Base-by-base conservation (phyloP, 1,140 invertebrate genomes). In the Orchestia grillus region DNA sequence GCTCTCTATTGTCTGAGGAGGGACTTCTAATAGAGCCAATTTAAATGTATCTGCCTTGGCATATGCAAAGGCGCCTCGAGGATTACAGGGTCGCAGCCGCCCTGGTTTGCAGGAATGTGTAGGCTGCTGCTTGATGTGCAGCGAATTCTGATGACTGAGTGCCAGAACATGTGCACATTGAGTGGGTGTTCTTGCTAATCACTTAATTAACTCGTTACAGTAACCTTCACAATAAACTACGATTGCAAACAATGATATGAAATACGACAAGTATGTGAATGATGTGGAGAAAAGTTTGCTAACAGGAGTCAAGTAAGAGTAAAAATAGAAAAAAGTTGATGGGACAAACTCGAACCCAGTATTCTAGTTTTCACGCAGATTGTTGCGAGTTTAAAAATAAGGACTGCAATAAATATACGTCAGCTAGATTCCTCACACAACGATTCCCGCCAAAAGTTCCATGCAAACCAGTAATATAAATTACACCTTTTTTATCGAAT, bases 1-100 rank as follows among this genome's bases (percentile, higher is more conserved):
- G 44, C 41, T 44, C 44, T 91, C 88, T 91, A 91, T 91, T 91
- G 88, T 91, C 88, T 91, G 88, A 42, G 88, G 44, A 42, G 88
- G 15, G 41, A 44, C 41, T 44, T 91, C 88, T 91, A 91, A 91
- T 91, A 91, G 88, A 91, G 44, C 88, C 88, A 91, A 91, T 91
- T 91, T 91, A 91, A 91, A 91, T 91, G 88, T 91, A 91, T 91
- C 88, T 91, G 88, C 88, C 88, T 19, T 91, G 88, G 88, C 88
- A 42, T 91, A 91, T 91, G 88, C 88, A 91, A 91, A 91, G 88
- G 41, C 88, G 41, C 41, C 88, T 42, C 41, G 44, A 91, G 88
- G 42, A 44, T 91, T 91, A 91, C 44, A 44, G 88, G 44, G 88
- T 42, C 88, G 88, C 44, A 16, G 44, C 44, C 41, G 88, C 44